phyloP scores from a whole-genome alignment of 2,888 invertebrate genomes.

The Odontocerum albicorne region DNA sequence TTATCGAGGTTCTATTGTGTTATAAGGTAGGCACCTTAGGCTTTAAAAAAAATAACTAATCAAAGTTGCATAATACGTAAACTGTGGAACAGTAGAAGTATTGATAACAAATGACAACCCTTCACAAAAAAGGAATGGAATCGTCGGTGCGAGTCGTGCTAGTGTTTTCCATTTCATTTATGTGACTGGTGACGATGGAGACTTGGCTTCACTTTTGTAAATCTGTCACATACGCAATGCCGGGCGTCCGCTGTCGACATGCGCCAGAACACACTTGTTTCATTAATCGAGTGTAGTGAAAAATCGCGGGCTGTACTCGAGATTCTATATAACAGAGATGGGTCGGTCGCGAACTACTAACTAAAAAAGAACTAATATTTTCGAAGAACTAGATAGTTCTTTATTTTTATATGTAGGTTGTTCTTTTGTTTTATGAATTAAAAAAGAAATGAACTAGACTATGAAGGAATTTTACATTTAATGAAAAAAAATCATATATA shows the following conservation, averaged over 20 bases:
- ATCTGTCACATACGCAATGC: constrained; percentile 9
- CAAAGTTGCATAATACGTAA: not conserved
- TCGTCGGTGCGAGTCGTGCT: constrained; percentile 27
- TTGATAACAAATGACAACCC: constrained; percentile 35
- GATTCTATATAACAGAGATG: no score
- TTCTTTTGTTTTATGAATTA: no score
- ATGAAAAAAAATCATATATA: no score
- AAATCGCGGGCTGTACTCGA: constrained; percentile 24
- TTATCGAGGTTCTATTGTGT: no score
- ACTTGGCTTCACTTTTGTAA: constrained; percentile 6
- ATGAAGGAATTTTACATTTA: no score
- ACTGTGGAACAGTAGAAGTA: constrained; percentile 21
- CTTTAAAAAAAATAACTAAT: no score
- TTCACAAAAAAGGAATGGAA: constrained; percentile 32
- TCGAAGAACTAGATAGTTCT: no score
- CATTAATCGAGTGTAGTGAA: constrained; percentile 14
- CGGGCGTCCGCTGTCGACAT: constrained; percentile 4
- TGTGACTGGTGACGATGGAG: constrained; percentile 28
- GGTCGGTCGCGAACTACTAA: no score
- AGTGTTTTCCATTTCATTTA: constrained; percentile 24
- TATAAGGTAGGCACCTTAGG: no score
- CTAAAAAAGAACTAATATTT: no score
- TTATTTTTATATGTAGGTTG: no score
- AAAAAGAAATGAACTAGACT: no score
- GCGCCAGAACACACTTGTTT: constrained; percentile 4